These are phyloP conservation scores for Pampus argenteus DNA, from an alignment of 2,797 vertebrate genomes.

Conservation along the genomic window DNA sequence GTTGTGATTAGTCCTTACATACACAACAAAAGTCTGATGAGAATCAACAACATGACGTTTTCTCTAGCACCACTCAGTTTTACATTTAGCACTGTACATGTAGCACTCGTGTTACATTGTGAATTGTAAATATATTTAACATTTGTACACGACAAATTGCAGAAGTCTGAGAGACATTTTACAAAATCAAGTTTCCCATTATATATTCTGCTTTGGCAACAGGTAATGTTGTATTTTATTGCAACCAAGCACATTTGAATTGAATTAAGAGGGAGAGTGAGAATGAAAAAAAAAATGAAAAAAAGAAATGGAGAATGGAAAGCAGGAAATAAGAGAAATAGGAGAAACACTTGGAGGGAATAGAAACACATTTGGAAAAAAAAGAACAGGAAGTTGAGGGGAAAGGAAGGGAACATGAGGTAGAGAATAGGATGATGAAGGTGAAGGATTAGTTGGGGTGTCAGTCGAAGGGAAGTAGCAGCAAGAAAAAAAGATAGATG, in stretches of 20 bases:
- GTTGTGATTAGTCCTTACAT: too few relatives aligned
- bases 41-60: too few relatives aligned
- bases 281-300: background rate
- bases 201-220: background rate
- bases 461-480: background rate
- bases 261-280: background rate
- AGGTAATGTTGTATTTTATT: background rate
- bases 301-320: background rate
- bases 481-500: slow-evolving; percentile 1
- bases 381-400: background rate
- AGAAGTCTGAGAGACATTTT: background rate
- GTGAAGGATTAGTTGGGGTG: background rate
- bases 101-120: background rate
- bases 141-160: background rate
- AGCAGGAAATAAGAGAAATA: background rate
- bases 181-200: background rate
- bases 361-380: background rate
- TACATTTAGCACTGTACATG: too few relatives aligned
- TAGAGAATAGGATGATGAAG: background rate
- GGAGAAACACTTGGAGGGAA: background rate
- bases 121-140: background rate
- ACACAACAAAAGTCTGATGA: too few relatives aligned
- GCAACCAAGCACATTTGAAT: background rate
- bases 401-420: background rate
- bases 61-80: too few relatives aligned